Evolutionary conservation across 23 tunicate species (phyloP).

Genomic region (Styela plicata): DNA sequence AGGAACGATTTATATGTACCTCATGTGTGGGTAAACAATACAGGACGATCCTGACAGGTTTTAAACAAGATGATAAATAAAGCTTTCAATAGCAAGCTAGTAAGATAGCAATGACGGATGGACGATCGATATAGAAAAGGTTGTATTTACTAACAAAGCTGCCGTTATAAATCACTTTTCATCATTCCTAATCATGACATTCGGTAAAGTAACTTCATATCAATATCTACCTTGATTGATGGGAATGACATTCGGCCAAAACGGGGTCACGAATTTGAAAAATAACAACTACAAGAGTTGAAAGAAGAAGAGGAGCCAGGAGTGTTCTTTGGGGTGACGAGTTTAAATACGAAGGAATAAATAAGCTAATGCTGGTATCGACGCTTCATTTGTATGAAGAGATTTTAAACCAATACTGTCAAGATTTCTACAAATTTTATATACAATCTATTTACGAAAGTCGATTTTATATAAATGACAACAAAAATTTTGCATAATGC

Average conservation of each 20-base stretch:
- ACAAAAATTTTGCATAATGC: too few relatives aligned
- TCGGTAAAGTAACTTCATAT: conserved; percentile 16
- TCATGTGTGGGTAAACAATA: background rate
- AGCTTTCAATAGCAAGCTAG: background rate
- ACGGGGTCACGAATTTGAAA: background rate
- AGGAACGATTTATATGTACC: background rate
- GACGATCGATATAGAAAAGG: background rate
- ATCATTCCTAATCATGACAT: background rate
- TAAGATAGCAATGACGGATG: background rate
- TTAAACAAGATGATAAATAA: background rate
- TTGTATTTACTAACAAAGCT: background rate
- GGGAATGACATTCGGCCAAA: background rate
- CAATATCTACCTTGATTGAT: conserved; percentile 10
- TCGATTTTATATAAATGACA: too few relatives aligned
- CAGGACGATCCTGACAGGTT: background rate
- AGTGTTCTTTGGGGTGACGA: too few relatives aligned
- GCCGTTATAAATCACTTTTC: background rate
- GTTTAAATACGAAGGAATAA: too few relatives aligned
- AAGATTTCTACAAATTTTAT: too few relatives aligned
- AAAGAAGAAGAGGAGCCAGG: too few relatives aligned
- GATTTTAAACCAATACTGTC: too few relatives aligned
- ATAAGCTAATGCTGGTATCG: too few relatives aligned
- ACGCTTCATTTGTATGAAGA: too few relatives aligned
- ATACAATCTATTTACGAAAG: too few relatives aligned
- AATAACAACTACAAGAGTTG: background rate